Evolutionary conservation across 2,888 invertebrate genomes (phyloP).

Genomic region (Leptarthrus brevirostris): DNA sequence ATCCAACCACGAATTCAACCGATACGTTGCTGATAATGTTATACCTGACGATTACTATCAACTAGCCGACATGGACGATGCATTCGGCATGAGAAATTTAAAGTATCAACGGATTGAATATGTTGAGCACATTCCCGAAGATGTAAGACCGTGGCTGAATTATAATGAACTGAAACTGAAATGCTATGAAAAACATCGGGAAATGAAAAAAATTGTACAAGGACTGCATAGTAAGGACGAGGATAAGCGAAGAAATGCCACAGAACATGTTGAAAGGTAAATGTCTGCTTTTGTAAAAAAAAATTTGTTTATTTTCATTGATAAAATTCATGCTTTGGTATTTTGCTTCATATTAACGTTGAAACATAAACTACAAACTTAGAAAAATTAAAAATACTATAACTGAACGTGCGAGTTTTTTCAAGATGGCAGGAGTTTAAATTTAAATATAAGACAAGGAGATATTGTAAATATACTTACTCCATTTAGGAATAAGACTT

Average conservation of each 20-base stretch:
- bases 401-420: too few species aligned
- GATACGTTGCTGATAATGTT: constrained; percentile 50
- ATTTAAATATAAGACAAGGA: too few species aligned
- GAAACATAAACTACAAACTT: too few species aligned
- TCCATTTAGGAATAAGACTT: too few species aligned
- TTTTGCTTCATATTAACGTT: constrained; percentile 21
- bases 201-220: constrained; percentile 51
- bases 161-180: constrained; percentile 51
- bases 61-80: constrained; percentile 21
- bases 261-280: constrained; percentile 55
- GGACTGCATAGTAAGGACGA: constrained; percentile 52
- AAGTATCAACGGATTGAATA: constrained; percentile 49
- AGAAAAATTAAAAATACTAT: too few species aligned
- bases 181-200: constrained; percentile 52
- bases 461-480: too few species aligned
- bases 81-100: constrained; percentile 53
- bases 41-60: constrained; percentile 54
- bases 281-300: background rate
- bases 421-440: too few species aligned
- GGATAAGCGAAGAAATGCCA: constrained; percentile 44
- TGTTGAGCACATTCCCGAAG: constrained; percentile 52
- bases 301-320: background rate
- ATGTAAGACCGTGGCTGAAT: constrained; percentile 53
- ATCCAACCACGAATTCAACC: constrained; percentile 53
- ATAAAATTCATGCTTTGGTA: background rate